These are phyloP conservation scores for Acanthochromis polyacanthus DNA, from an alignment of 2,113 vertebrate genomes.

Conservation along the genomic window DNA sequence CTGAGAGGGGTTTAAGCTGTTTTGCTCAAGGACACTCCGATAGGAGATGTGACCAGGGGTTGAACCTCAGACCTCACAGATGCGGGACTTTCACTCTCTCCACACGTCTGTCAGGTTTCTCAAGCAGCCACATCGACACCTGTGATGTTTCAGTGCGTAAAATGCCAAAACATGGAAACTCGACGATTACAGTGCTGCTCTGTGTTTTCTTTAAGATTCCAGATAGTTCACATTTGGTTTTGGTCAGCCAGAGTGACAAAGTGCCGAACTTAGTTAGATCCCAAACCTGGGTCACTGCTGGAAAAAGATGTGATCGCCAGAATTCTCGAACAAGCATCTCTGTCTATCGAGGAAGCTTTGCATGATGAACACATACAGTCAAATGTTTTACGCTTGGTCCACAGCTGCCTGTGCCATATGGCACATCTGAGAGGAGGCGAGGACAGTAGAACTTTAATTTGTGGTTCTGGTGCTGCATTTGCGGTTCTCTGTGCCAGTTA, in stretches of 20 bases:
- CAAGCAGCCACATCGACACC: neutral
- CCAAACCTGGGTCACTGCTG: too few relatives aligned
- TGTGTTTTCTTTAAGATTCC: neutral
- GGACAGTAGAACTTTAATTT: constrained; percentile 11
- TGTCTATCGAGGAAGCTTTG: neutral
- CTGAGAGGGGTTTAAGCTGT: neutral
- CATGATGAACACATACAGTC: neutral
- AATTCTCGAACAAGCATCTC: neutral
- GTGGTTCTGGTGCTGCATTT: neutral
- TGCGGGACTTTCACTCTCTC: neutral
- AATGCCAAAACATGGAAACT: constrained; percentile 5
- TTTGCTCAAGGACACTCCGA: constrained; percentile 35
- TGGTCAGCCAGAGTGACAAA: neutral
- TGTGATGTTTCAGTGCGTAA: constrained; percentile 26
- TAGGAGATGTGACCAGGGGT: neutral
- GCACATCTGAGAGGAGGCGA: constrained; percentile 3
- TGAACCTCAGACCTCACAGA: constrained; percentile 14
- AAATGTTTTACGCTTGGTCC: constrained; percentile 21
- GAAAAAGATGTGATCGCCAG: too few relatives aligned
- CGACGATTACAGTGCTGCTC: neutral
- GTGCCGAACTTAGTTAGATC: too few relatives aligned
- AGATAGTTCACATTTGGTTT: constrained; percentile 13
- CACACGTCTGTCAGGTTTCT: neutral
- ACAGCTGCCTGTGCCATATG: constrained; percentile 29
- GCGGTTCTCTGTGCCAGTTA: neutral